These are phyloP conservation scores for Phasianus colchicus DNA, from an alignment of 2,113 vertebrate genomes.

Conservation along the genomic window DNA sequence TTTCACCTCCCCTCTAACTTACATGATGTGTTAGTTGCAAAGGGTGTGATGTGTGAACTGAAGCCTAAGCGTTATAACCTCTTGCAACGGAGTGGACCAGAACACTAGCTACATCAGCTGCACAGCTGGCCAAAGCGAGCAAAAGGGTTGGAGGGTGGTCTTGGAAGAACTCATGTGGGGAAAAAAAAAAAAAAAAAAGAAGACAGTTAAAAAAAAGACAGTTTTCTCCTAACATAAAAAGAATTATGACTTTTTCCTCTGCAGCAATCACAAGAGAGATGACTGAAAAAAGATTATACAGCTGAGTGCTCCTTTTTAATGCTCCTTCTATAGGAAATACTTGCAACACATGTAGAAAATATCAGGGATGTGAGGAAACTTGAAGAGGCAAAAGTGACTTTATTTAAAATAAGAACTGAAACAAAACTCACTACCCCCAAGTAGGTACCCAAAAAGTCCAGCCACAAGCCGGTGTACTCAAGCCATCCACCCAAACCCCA, in stretches of 20 bases:
- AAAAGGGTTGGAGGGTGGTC: neutral
- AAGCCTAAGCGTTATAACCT: neutral
- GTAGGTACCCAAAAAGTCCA: neutral
- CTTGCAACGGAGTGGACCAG: neutral
- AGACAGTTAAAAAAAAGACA: neutral
- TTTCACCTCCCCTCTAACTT: neutral
- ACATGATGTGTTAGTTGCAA: neutral
- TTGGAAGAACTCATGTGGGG: neutral
- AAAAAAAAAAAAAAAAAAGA: neutral
- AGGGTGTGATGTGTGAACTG: neutral
- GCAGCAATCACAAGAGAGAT: neutral
- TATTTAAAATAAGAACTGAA: conserved; percentile 5
- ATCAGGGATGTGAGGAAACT: neutral
- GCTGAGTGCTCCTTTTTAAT: neutral
- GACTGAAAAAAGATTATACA: neutral
- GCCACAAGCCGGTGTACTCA: neutral
- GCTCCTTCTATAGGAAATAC: neutral
- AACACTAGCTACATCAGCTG: neutral
- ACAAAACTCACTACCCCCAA: neutral
- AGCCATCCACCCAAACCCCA: neutral
- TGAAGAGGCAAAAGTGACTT: neutral
- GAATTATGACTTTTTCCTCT: neutral
- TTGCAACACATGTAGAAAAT: neutral
- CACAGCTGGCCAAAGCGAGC: neutral
- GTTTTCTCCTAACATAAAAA: neutral